Base-by-base conservation (phyloP, 2,888 invertebrate species). In the Zhengitettix transpicula region DNA sequence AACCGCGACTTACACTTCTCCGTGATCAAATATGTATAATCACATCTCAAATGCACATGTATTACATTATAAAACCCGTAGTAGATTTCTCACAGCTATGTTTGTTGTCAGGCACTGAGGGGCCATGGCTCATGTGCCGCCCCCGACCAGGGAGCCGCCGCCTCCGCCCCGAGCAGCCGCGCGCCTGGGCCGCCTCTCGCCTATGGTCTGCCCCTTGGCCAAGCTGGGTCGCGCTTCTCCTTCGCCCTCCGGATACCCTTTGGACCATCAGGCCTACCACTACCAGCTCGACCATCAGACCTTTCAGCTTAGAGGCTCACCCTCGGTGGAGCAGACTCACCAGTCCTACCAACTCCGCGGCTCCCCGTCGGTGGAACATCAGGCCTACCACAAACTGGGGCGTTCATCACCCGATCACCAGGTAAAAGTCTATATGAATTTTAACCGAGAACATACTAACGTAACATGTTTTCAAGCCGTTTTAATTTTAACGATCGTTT, bases 191-290 rank as follows among this genome's bases (percentile, higher is more conserved):
- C 70, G 72, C 63, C 74, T 74, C 62, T 72, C 75, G 66, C 76
- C 75, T 56, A 70, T 77, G 68, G 77, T 78, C 67, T 82, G 81
- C 70, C 81, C 82, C 60, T 71, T 82, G 67, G 81, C 81, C 62
- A 80, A 79, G 64, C 71, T 81, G 65, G 80, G 80, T 52, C 75
- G 78, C 62, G 74, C 76, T 62, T 74, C 75, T 56, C 74, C 75
- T 41, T 70, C 68, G 64, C 42, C 57, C 40, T 41, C 51, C 42
- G 58, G 60, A 12, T 65, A 66, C 62, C 66, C 65, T 44, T 65
- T 63, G 57, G 64, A 64, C 10, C 65, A 70, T 58, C 68, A 68
- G 62, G 65, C 66, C 11, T 63, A 62, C 59, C 61, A 60, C 62
- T 66, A 52, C 62, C 69, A 47, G 12, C 53, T 14, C 63, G 67